These are phyloP conservation scores for Azemiops feae DNA, from an alignment of 2,113 vertebrate species.

Conservation along the genomic window DNA sequence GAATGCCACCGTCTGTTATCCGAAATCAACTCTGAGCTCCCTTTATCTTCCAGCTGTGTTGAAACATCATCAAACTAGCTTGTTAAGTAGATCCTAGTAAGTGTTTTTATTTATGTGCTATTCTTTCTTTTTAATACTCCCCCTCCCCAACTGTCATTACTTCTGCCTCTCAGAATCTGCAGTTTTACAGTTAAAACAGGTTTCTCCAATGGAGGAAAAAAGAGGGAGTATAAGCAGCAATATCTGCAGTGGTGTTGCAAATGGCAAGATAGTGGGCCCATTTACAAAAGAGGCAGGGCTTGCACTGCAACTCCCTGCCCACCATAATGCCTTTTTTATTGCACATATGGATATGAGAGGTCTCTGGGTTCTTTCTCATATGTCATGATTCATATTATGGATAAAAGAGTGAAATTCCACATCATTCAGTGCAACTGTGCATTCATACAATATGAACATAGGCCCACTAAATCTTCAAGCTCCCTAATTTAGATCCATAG, in stretches of 20 bases:
- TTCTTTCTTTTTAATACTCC: slow-evolving; percentile 22
- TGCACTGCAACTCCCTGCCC: not conserved
- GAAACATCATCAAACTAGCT: slow-evolving; percentile 43
- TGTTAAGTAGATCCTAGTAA: slow-evolving; percentile 47
- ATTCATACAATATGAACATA: slow-evolving; percentile 20
- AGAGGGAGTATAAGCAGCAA: slow-evolving; percentile 18
- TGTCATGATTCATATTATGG: not conserved
- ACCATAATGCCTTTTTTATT: not conserved
- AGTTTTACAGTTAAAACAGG: slow-evolving; percentile 23
- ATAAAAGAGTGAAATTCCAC: not conserved
- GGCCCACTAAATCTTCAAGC: slow-evolving; percentile 30
- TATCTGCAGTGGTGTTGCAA: not conserved
- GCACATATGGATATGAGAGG: not conserved
- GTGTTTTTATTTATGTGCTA: slow-evolving; percentile 52
- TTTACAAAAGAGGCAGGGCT: not conserved
- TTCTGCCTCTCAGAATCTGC: slow-evolving; percentile 38
- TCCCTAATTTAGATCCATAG: slow-evolving; percentile 59
- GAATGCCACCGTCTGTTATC: slow-evolving; percentile 18
- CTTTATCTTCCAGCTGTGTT: slow-evolving; percentile 57
- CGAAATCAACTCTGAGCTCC: slow-evolving; percentile 35
- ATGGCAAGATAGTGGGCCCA: not conserved
- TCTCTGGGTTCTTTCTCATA: not conserved
- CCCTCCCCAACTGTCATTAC: not conserved
- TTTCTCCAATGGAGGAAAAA: slow-evolving; percentile 28
- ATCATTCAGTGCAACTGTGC: not conserved